phyloP scores from a whole-genome alignment of 2,888 invertebrate species.

The Ischnus inquisitorius region DNA sequence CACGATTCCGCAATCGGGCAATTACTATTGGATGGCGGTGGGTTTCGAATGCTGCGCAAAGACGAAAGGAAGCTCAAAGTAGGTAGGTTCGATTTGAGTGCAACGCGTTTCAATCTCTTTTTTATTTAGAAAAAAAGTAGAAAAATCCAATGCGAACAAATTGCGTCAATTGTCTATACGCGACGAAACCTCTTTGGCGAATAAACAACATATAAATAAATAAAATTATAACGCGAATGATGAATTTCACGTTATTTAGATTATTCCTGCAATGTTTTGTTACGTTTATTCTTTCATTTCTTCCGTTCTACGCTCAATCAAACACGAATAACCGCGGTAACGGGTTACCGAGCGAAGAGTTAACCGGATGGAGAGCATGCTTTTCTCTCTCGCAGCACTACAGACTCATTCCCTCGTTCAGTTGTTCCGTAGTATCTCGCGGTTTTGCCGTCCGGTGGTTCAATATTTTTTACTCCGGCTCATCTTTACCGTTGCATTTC shows the following conservation, averaged over 20 bases:
- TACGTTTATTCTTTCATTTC: conserved; percentile 12
- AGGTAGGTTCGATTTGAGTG: background rate
- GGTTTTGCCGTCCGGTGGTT: conserved; percentile 32
- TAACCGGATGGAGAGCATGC: conserved; percentile 9
- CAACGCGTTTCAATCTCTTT: background rate
- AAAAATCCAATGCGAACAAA: background rate
- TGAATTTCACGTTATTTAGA: background rate
- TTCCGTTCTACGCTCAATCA: conserved; percentile 60
- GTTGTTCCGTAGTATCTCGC: conserved; percentile 29
- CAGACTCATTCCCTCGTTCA: conserved; percentile 32
- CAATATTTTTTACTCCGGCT: conserved; percentile 45
- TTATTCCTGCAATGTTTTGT: background rate
- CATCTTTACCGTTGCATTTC: conserved; percentile 36
- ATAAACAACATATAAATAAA: no score
- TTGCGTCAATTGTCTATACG: background rate
- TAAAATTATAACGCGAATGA: conserved; percentile 3
- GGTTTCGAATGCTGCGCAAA: background rate
- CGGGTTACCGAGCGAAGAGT: conserved; percentile 2
- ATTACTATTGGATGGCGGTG: background rate
- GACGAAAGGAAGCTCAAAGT: background rate
- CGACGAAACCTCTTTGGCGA: conserved; percentile 9
- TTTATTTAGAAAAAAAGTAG: background rate
- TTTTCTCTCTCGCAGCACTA: background rate
- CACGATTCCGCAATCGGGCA: background rate
- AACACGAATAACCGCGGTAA: conserved; percentile 52